phyloP scores from a whole-genome alignment of 2,113 vertebrate species.

The Manacus vitellinus region DNA sequence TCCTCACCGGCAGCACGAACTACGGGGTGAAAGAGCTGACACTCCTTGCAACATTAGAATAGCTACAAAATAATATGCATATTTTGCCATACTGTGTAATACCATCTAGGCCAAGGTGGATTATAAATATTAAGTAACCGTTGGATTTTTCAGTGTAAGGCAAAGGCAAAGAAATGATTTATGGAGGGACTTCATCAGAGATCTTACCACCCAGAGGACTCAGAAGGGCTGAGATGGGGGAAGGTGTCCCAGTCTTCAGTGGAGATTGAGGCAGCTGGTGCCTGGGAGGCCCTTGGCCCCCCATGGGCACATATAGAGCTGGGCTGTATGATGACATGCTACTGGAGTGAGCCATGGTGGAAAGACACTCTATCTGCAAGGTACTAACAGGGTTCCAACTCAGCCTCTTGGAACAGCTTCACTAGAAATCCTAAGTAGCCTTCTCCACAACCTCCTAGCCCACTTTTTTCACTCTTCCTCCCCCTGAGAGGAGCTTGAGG shows the following conservation, averaged over 20 bases:
- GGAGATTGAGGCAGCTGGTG: background rate
- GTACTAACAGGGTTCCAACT: background rate
- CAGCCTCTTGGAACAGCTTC: background rate
- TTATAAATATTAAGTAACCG: background rate
- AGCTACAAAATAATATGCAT: background rate
- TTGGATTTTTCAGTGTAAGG: background rate
- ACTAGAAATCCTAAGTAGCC: background rate
- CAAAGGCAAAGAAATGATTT: background rate
- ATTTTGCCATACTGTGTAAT: background rate
- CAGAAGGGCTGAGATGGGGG: background rate
- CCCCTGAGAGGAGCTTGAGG: fast-evolving
- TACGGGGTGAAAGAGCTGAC: background rate
- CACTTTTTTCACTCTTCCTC: background rate
- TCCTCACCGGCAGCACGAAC: background rate
- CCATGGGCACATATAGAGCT: fast-evolving
- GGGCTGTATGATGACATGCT: fast-evolving
- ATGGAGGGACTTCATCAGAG: background rate
- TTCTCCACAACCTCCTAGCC: background rate
- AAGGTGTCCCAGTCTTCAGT: background rate
- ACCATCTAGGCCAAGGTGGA: background rate
- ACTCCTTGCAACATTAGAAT: background rate
- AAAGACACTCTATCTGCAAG: background rate
- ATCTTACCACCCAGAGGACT: background rate
- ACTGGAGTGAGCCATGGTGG: background rate
- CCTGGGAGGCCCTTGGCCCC: background rate